Evolutionary conservation across 2,797 vertebrate genomes (phyloP), one percentile per base, ranked within the genome.

Genomic region (Lophius americanus): DNA sequence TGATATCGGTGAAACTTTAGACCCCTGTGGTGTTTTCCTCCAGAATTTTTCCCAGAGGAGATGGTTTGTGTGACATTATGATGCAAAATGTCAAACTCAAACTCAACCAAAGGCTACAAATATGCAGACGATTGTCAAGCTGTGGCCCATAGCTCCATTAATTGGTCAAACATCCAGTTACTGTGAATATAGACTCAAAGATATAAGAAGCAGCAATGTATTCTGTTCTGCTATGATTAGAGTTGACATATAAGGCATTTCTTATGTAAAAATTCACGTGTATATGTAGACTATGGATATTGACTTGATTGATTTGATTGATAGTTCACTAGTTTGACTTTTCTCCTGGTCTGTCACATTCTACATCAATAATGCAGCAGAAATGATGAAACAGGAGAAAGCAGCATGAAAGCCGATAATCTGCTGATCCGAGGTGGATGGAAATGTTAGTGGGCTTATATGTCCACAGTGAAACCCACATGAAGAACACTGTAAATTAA

Each of bases 71-170:
- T 81, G 86, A 84, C 84, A 86, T 87, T 84, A 85, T 64, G 70
- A 59, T 46, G 65, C 73, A 46, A 91, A 90, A 91, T 88, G 87
- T 87, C 87, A 90, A 81, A 73, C 23, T 23, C 55, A 37, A 69
- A 83, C 73, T 66, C 65, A 76, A 83, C 72, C 76, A 67, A 67
- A 73, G 81, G 83, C 75, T 36, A 59, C 48, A 46, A 68, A 39
- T 23, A 41, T 23, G 39, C 51, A 74, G 60, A 64, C 62, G 23
- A 73, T 64, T 3, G 64, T 75, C 64, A 55, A 33, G 65, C 56
- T 4, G 35, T 2, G 64, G 73, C 68, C 52, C 58, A n/a, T 1
- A 50, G 68, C 70, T 61, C 53, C 51, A 33, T 36, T 60, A 37
- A 85, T 83, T 79, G 70, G 76, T 81, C 75, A 63, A 49, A 70